Evolutionary conservation across 1,140 invertebrate genomes (phyloP), one percentile per base, ranked within the genome.

Genomic region (Eciton burchellii): DNA sequence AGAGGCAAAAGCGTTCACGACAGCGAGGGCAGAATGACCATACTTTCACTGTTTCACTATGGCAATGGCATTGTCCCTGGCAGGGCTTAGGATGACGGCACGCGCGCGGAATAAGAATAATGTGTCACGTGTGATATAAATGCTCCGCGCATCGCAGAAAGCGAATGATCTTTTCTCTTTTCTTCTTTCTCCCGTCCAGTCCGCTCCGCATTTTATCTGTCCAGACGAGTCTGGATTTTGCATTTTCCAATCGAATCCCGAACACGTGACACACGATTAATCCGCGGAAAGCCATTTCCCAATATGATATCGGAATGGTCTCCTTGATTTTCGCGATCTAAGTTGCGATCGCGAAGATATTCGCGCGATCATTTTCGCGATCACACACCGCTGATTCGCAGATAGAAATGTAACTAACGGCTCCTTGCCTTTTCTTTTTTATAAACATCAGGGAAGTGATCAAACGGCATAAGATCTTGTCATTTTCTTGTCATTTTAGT

Each of bases 41-140:
- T 90, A 93, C 92, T 94, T 93, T 94, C 92, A 94, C 93, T 93
- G 90, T 91, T 93, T 93, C 92, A 71, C 90, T 92, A 92, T 93
- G 92, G 92, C 92, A 94, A 94, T 93, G 92, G 92, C 92, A 94
- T 94, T 93, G 92, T 92, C 92, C 91, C 90, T 91, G 91, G 89
- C 84, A 83, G 71, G 77, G 70, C 66, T 74, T 60, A 24, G 71
- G 82, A 91, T 93, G 86, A 90, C 89, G 87, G 81, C 86, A 86
- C 84, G 92, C 90, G 90, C 90, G 86, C 87, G 52, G 84, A 93
- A 91, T 91, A 88, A 85, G 81, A 79, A 86, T 83, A 77, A 47
- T 21, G 11, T 56, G n/a, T 19, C n/a, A 49, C 8, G 9, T 21
- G 9, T 21, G 35, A 45, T 83, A 71, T 54, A 68, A 60, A 70